A percentile compares a stretch with the other conserved stretches of the same genome.
These are phyloP conservation scores for Oxystoma pomonae DNA, from an alignment of 2,888 invertebrate genomes.

Conservation along the genomic window DNA sequence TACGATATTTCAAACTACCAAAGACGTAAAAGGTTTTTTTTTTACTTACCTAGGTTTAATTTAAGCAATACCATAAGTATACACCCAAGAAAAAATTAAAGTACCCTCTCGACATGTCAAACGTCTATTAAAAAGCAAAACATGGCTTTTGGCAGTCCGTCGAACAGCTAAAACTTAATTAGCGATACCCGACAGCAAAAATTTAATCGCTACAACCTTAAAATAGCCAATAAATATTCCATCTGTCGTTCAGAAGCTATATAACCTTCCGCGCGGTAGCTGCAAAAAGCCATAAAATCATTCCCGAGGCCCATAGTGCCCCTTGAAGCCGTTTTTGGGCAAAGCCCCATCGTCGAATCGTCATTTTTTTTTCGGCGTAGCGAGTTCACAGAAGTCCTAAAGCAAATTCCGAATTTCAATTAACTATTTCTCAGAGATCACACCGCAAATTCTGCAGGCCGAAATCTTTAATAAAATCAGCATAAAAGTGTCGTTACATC, in stretches of 20 bases:
- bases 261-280: background rate
- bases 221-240: background rate
- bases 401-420: conserved; percentile 38
- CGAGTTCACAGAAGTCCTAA: background rate
- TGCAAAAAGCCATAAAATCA: background rate
- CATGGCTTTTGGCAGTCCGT: background rate
- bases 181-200: background rate
- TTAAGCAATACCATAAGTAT: too few relatives aligned
- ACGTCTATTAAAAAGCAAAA: background rate
- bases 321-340: background rate
- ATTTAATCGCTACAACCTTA: background rate
- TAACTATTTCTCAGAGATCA: conserved; percentile 40
- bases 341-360: too few relatives aligned
- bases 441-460: conserved; percentile 16
- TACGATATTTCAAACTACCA: too few relatives aligned
- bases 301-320: background rate
- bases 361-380: background rate
- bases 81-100: background rate
- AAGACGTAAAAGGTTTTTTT: too few relatives aligned
- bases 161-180: background rate
- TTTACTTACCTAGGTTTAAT: too few relatives aligned
- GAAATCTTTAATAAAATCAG: background rate
- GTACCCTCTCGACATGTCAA: background rate
- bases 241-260: background rate
- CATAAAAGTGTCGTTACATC: background rate